phyloP scores from a whole-genome alignment of 1,140 invertebrate species.

The Diorhabda elongata region DNA sequence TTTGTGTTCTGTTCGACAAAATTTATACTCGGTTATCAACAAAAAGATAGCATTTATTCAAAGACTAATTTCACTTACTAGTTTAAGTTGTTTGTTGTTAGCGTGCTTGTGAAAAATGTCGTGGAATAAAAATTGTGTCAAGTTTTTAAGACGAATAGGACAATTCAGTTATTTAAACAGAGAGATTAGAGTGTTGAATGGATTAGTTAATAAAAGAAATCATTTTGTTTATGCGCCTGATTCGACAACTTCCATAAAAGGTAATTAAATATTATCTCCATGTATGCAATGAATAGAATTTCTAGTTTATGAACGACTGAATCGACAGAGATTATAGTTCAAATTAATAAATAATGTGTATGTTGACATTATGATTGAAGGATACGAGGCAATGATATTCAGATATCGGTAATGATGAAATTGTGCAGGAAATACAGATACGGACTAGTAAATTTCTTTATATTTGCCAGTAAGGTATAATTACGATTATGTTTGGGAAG shows the following conservation, averaged over 20 bases:
- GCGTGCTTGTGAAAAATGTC: slow-evolving; percentile 21
- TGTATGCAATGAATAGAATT: no score
- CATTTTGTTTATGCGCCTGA: slow-evolving; percentile 42
- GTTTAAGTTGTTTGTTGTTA: not conserved
- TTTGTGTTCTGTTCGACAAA: not conserved
- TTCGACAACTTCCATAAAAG: slow-evolving; percentile 30
- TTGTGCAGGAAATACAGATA: no score
- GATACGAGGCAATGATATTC: no score
- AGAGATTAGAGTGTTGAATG: slow-evolving; percentile 19
- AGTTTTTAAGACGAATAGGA: slow-evolving; percentile 9
- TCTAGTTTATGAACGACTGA: no score
- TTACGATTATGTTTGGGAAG: no score
- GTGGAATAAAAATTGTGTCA: slow-evolving; percentile 27
- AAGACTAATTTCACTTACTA: no score
- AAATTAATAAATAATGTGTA: no score
- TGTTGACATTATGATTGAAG: no score
- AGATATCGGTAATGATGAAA: no score
- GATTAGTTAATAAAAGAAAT: slow-evolving; percentile 24
- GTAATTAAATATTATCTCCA: slow-evolving; percentile 18
- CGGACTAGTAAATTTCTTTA: no score
- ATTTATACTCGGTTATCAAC: not conserved
- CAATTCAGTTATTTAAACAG: slow-evolving; percentile 10
- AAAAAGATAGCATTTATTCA: not conserved
- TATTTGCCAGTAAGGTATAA: no score
- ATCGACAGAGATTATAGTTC: no score